Percentiles rank a stretch among this genome's conserved stretches.
Conservation (phyloP, 35 echinoderm and acorn worm species). For the Nesometra sesokonis region DNA sequence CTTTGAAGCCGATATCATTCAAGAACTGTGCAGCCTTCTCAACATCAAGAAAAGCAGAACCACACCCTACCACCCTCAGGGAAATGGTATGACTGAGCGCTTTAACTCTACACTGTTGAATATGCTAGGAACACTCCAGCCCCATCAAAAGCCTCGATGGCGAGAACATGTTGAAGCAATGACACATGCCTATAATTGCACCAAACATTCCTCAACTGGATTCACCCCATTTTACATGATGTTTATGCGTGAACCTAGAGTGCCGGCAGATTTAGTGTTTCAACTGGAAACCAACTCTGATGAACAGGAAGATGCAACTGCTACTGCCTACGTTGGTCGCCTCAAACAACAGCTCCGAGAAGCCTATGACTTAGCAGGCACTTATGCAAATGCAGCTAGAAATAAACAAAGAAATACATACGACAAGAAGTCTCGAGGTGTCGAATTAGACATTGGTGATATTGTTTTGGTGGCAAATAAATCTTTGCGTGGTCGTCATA, state of each 20-base stretch:
- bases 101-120: not conserved
- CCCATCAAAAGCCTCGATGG: not conserved
- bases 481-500: constrained; percentile 4
- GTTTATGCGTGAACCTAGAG: not conserved
- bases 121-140: constrained; percentile 4
- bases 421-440: constrained; percentile 6
- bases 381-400: constrained; percentile 12
- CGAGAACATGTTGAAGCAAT: not conserved
- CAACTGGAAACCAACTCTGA: not conserved
- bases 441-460: constrained; percentile 1
- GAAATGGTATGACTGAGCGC: not conserved
- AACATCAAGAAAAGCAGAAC: not conserved
- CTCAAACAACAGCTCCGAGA: constrained; percentile 1
- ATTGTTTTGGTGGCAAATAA: constrained; percentile 19
- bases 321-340: not conserved
- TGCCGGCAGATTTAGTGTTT: not conserved
- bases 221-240: constrained; percentile 1
- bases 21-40: not conserved
- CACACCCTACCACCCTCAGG: constrained; percentile 3
- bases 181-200: constrained; percentile 4
- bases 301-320: not conserved
- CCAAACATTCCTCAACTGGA: not conserved
- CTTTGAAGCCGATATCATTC: not conserved
- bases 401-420: constrained; percentile 15
- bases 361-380: not conserved